A percentile compares a stretch with the other conserved stretches of the same genome.
Conservation (phyloP, 2,888 invertebrate genomes). For the Oscheius myriophilus region DNA sequence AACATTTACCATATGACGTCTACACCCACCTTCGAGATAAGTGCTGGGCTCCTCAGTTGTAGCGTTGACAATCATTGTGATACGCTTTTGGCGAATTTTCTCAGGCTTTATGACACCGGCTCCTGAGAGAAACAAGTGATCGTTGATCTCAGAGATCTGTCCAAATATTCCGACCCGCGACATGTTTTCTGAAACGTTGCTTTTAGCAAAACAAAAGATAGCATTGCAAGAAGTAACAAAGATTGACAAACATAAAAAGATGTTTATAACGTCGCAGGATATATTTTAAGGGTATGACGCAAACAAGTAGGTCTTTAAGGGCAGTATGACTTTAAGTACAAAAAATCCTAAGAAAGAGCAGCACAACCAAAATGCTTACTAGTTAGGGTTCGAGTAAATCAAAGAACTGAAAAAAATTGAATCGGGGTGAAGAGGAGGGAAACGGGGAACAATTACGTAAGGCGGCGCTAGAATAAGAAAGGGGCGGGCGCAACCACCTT, state of each 20-base stretch:
- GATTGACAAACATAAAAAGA: no score
- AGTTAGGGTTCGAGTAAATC: no score
- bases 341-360: no score
- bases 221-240: no score
- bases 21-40: slow-evolving; percentile 68
- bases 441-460: not conserved
- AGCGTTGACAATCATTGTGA: slow-evolving; percentile 84
- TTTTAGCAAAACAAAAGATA: no score
- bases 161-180: slow-evolving; percentile 63
- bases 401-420: not conserved
- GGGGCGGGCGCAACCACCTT: no score
- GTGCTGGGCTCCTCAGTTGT: slow-evolving; percentile 82
- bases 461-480: not conserved
- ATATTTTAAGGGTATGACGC: no score
- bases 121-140: slow-evolving; percentile 82
- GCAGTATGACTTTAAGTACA: no score
- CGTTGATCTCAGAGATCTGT: slow-evolving; percentile 78
- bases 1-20: not conserved
- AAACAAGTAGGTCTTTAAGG: no score
- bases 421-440: not conserved
- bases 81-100: slow-evolving; percentile 77
- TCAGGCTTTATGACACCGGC: slow-evolving; percentile 81
- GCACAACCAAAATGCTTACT: no score
- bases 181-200: no score
- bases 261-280: no score